Base-by-base conservation (phyloP, 2,888 invertebrate species). In the Exephanes ischioxanthus region DNA sequence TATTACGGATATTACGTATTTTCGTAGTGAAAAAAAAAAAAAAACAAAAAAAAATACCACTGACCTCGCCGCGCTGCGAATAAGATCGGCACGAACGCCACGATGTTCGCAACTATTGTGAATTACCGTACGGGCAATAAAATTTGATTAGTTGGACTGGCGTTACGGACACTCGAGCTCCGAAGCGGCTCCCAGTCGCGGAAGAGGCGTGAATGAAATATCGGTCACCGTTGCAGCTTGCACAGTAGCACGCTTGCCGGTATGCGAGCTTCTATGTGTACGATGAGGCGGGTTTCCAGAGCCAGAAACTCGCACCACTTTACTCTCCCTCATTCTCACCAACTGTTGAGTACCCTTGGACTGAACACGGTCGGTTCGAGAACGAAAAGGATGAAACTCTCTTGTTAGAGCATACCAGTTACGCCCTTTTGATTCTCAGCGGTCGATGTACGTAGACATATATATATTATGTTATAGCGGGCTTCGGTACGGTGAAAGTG, bases 131-230 rank as follows among this genome's bases (percentile, higher is more conserved):
- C 6, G 53, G 75, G 71, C 53, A 75, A 79, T 85, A 85, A 85
- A 82, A 82, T 85, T 79, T 79, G 75, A 85, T 79, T 71, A 85
- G 81, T 82, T 79, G 81, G 70, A 78, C 67, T 55, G 26, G 66
- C 77, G 84, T 81, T 75, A 63, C 81, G 73, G 73, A 70, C 78
- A 81, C 84, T 81, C 53, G 84, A 81, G 73, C 51, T 55, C 71
- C 48, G 71, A 30, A 30, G 80, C 58, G 72, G 66, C 76, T 76
- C 55, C 73, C 16, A 45, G 73, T 61, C 73, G 58, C 33, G 78
- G 61, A 81, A 81, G 76, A 72, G 72, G 68, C 80, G 85, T 85
- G 82, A 85, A 85, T 85, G 85, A 85, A 85, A 85, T 85, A 85
- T 85, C 85, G 79, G 79, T 82, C 82, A 82, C 78, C 51, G 75